Base-by-base conservation (phyloP, 1,140 invertebrate genomes). In the Ceratina australensis region DNA sequence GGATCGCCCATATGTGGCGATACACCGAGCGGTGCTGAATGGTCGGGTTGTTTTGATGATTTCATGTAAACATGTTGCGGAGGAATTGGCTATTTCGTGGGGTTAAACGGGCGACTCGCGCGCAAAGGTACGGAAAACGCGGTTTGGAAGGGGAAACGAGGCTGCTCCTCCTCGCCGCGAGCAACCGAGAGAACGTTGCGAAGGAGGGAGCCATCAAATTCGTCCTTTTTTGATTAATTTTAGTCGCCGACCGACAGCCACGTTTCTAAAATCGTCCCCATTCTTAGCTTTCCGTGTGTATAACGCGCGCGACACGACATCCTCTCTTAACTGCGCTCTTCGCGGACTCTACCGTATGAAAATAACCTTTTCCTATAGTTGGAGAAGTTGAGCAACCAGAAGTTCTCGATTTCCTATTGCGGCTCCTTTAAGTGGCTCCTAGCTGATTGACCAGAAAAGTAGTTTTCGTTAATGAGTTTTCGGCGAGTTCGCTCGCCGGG, bases 211-310 rank as follows among this genome's bases (percentile, higher is more conserved):
- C 69, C 65, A 74, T 66, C 59, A 66, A 33, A 50, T 59, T 81
- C 64, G 59, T 86, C 64, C 54, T 86, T 86, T 86, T 86, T 76
- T 79, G 85, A 86, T 86, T 86, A 86, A 86, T 86, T 86, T 86
- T 84, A 86, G 81, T 84, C 79, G 22, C 60, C 79, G 79, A 86
- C 76, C 79, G 76, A 86, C 73, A 86, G 77, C 67, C 78, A 83
- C 76, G 81, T 72, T 86, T 86, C 82, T 84, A 86, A 84, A 86
- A 78, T 86, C 67, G 79, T 84, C 82, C 61, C 64, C 85, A 86
- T 86, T 84, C 79, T 86, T 86, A 86, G 81, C 71, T 86, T 79
- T 78, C 73, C 69, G 72, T 79, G 81, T 81, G 72, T 59, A 78
- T 33, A 77, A 28, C 65, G 26, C 60, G 42, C 15, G 59, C 52